Base-by-base conservation (phyloP, 35 echinoderm and acorn worm species). In the Chiridota heheva region DNA sequence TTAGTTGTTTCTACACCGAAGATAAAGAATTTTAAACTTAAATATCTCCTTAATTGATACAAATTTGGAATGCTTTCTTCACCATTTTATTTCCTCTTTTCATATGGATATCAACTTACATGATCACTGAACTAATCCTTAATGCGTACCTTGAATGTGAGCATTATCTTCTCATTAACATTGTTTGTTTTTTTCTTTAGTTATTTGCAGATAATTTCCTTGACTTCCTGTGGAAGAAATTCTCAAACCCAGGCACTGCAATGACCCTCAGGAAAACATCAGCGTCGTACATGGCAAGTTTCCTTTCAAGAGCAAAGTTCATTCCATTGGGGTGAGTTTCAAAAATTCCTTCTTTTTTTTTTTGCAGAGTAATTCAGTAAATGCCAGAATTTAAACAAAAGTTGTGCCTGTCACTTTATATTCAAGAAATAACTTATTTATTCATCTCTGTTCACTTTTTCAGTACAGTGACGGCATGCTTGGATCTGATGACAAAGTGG, bases 281-380 rank as follows among this genome's bases (percentile, higher is more conserved):
- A 18, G 88, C 89, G 16, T 87, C 94, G 31, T 97, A 97, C 59
- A 85, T 97, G 13, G 88, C 94, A 13, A 91, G 89, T 53, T 86
- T 97, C 61, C n/a, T 97, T 32, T 76, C 94, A 13, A 84, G 94
- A 38, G 87, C 84, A 38, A 80, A 97, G 33, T 91, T 65, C 55
- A 57, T 97, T 31, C 79, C 94, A 17, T 5, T 80, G 4, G 77
- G 78, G 94, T 97, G 81, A 74, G 71, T 63, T 53, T 53, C 48
- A 53, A 10, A 13, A 53, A 53, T 53, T 53, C 48, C 48, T 53
- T 53, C 22, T 22, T 53, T 10, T 22, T 13, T 53, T 53, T 13
- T 53, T 53, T 13, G 48, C 48, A 53, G 10, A 53, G 22, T 22
- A 22, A 22, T 10, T 53, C 48, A 53, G 22, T 10, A 53, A 53